Evolutionary conservation across 1,140 invertebrate species (phyloP).

Genomic region (Temnothorax nylanderi): DNA sequence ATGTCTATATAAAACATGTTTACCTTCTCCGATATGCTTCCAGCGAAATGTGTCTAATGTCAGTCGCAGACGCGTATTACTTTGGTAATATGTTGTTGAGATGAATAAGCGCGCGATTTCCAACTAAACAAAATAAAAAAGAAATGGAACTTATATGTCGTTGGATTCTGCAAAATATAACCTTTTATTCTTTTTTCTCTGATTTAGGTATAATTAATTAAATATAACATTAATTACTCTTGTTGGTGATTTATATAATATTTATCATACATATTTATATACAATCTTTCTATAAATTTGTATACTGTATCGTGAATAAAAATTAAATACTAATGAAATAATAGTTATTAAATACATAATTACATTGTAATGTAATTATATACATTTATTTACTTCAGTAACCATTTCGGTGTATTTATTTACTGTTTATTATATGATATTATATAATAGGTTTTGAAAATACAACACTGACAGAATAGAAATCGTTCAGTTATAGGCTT

Average conservation of each 20-base stretch:
- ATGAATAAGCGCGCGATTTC: slow-evolving; percentile 4
- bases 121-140: not conserved
- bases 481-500: not conserved
- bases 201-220: not conserved
- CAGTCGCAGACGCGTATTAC: slow-evolving; percentile 22
- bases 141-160: not conserved
- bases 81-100: not conserved
- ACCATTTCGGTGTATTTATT: not conserved
- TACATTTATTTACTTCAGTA: not conserved
- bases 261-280: not conserved
- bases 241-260: not conserved
- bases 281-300: not conserved
- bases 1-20: slow-evolving; percentile 28
- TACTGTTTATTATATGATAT: not conserved
- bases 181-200: not conserved
- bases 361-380: slow-evolving; percentile 6
- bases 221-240: not conserved
- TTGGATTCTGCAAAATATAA: not conserved
- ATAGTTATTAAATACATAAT: not conserved
- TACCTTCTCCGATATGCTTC: slow-evolving; percentile 33
- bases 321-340: not conserved
- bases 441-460: not conserved
- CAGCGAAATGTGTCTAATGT: slow-evolving; percentile 32
- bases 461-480: not conserved
- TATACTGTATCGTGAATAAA: not conserved